Percentiles rank a stretch among this genome's conserved stretches.
Evolutionary conservation across 2,797 vertebrate species (phyloP).

Genomic region (Urocyon cinereoargenteus): DNA sequence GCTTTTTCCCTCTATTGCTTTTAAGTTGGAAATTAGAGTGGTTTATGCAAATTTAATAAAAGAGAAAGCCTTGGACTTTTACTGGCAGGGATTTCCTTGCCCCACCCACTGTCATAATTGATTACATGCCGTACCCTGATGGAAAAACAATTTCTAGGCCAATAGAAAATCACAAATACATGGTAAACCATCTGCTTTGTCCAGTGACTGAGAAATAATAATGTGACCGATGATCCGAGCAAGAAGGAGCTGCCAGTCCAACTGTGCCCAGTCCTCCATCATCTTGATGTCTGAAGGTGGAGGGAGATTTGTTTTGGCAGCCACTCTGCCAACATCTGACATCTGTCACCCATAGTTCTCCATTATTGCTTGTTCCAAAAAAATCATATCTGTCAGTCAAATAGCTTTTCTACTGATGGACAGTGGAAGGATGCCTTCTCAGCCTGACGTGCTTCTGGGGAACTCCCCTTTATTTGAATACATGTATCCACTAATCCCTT

Average conservation of each 20-base stretch:
- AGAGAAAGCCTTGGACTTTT: slow-evolving; percentile 50
- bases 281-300: slow-evolving; percentile 67
- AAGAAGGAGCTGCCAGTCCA: slow-evolving; percentile 67
- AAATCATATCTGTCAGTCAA: slow-evolving; percentile 70
- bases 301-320: slow-evolving; percentile 78
- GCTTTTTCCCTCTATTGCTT: not conserved
- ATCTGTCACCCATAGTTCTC: slow-evolving; percentile 74
- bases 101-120: slow-evolving; percentile 73
- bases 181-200: slow-evolving; percentile 82
- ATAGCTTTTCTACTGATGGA: slow-evolving; percentile 43
- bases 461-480: slow-evolving; percentile 44
- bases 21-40: not conserved
- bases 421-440: slow-evolving; percentile 21
- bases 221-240: slow-evolving; percentile 66
- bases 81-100: slow-evolving; percentile 64
- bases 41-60: slow-evolving; percentile 20
- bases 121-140: slow-evolving; percentile 74
- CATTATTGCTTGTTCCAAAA: slow-evolving; percentile 62
- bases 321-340: slow-evolving; percentile 69
- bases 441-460: not conserved
- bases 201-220: slow-evolving; percentile 70
- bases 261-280: slow-evolving; percentile 74
- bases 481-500: slow-evolving; percentile 69
- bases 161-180: slow-evolving; percentile 72
- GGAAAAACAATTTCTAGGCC: slow-evolving; percentile 68